Conservation (phyloP, 2,113 vertebrate genomes). For the Opisthocomus hoazin region DNA sequence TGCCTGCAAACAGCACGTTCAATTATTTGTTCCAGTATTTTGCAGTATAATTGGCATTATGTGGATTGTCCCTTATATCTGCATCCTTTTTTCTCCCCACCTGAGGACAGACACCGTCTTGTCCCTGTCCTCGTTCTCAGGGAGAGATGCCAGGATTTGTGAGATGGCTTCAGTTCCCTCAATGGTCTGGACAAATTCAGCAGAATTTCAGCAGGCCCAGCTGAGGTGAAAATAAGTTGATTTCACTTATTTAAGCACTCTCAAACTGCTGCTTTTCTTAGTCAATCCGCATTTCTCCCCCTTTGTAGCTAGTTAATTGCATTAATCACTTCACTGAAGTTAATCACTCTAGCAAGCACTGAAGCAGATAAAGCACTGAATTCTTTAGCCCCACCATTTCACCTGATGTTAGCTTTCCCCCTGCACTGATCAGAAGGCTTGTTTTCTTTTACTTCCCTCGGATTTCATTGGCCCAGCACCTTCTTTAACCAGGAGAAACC, state of each 20-base stretch:
- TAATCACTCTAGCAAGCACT: background rate
- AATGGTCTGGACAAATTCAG: background rate
- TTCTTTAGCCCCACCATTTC: background rate
- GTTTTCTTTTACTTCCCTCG: background rate
- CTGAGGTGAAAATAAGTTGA: slow-evolving; percentile 19
- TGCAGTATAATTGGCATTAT: background rate
- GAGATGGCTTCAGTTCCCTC: background rate
- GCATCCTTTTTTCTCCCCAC: background rate
- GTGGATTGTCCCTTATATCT: background rate
- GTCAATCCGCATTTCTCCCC: background rate
- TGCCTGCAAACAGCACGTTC: background rate
- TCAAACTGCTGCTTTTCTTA: background rate
- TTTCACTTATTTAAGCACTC: background rate
- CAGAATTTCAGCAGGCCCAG: background rate
- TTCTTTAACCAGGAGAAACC: background rate
- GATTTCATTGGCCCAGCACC: background rate
- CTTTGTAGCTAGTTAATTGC: slow-evolving; percentile 58
- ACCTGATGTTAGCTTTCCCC: background rate
- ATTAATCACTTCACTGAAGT: slow-evolving; percentile 35
- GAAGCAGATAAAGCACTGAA: background rate
- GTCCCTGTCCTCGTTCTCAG: background rate
- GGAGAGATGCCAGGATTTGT: background rate
- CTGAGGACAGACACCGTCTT: background rate
- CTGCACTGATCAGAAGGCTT: background rate
- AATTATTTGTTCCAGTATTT: background rate